Base-by-base conservation (phyloP, 2,113 vertebrate genomes). In the Vulpes ferrilata region DNA sequence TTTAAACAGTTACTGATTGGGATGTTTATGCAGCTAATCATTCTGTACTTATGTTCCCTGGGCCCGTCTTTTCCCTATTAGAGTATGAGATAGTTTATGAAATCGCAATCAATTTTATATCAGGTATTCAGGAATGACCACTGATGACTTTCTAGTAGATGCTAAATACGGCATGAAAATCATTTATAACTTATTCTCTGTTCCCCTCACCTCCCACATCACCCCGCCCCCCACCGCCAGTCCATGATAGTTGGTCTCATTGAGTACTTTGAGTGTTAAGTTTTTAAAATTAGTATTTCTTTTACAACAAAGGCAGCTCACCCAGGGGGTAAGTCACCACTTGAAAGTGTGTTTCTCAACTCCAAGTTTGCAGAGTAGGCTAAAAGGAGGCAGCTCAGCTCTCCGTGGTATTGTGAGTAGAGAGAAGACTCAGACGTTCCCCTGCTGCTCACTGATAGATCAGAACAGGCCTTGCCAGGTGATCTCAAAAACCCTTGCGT, bases 21-120 rank as follows among this genome's bases (percentile, higher is more conserved):
- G 93, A 83, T 23, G 30, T 85, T 93, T 48, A 74, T 83, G 71
- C 88, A 93, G 95, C 95, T 97, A 76, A 95, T 95, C 57, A 48
- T 87, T 71, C 48, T 81, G 35, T 32, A 38, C 71, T 86, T 11
- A 48, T 23, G 71, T 53, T 64, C 78, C 53, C 86, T 64, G 12
- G n/a, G 60, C 5, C 84, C 32, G 0, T 0, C 93, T 96, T 97
- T 93, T 98, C 96, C 88, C 79, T 95, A 95, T 48, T 83, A 98
- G 74, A 60, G 43, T 92, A 88, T 17, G 11, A 97, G 96, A 94
- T 96, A 97, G 97, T 98, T 98, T 98, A 98, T 98, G 97, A 98
- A 97, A 98, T 53, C 30, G 73, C n/a, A 81, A 98, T 98, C 97
- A 98, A 82, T 98, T 98, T 98, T 93, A 95, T 86, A 97, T 98